A percentile compares a stretch with the other conserved stretches of the same genome.
Evolutionary conservation across 53 echinoderm and acorn worm species (phyloP).

Genomic region (Astropecten irregularis): DNA sequence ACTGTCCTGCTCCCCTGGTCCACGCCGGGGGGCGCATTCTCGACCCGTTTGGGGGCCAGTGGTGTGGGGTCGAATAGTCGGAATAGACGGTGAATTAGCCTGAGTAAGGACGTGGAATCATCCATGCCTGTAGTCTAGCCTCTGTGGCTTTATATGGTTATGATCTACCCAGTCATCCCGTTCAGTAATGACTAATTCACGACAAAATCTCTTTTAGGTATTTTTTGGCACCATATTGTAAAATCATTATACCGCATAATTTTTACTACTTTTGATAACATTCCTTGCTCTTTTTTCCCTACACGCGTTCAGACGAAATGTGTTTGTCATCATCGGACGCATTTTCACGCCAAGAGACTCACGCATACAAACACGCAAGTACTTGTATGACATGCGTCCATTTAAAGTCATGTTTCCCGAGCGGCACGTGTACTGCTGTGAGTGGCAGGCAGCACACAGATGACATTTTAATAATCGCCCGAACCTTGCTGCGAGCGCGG

Average conservation of each 20-base stretch:
- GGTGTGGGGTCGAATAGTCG: constrained; percentile 49
- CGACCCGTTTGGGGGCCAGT: background rate
- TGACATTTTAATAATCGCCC: constrained; percentile 36
- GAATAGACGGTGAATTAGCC: constrained; percentile 37
- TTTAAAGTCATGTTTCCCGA: constrained; percentile 11
- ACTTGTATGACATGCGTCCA: constrained; percentile 1
- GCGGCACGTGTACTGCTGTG: background rate
- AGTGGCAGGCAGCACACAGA: background rate
- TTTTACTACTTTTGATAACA: too few relatives aligned
- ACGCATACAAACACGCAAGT: constrained; percentile 1
- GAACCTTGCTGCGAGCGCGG: background rate
- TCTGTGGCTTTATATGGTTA: constrained; percentile 41
- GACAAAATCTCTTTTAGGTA: background rate
- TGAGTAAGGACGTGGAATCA: background rate
- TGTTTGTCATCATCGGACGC: background rate
- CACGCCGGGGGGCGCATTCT: constrained; percentile 20
- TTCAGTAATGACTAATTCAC: background rate
- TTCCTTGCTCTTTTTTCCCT: too few relatives aligned
- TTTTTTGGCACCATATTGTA: too few relatives aligned
- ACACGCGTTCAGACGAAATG: too few relatives aligned
- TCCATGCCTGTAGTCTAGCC: constrained; percentile 29
- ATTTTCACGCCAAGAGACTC: constrained; percentile 17
- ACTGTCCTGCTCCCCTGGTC: too few relatives aligned
- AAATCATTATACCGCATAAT: too few relatives aligned
- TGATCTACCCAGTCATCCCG: background rate